These are phyloP conservation scores for Leistus spinibarbis DNA, from an alignment of 2,888 invertebrate species.

Conservation along the genomic window DNA sequence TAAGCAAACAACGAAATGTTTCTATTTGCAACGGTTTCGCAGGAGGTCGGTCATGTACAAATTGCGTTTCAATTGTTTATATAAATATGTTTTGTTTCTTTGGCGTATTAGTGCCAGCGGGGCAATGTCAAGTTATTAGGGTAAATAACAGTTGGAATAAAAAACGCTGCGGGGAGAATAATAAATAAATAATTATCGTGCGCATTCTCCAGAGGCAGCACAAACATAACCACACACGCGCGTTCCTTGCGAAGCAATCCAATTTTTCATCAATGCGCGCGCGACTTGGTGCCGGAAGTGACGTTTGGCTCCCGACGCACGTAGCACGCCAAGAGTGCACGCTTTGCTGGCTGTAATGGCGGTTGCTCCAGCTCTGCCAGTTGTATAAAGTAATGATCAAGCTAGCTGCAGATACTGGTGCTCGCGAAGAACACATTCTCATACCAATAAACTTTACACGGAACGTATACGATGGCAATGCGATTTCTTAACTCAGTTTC, in stretches of 20 bases:
- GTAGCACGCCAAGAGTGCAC: constrained; percentile 12
- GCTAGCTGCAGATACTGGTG: background rate
- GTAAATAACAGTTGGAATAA: background rate
- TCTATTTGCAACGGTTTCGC: background rate
- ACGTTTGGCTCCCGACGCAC: constrained; percentile 23
- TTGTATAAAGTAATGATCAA: constrained; percentile 3
- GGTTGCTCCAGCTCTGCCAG: background rate
- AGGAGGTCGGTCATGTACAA: background rate
- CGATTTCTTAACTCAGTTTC: background rate
- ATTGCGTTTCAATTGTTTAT: background rate
- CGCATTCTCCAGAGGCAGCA: background rate
- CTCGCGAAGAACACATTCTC: background rate
- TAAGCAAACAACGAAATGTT: background rate
- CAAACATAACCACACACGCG: no score
- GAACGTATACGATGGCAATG: background rate
- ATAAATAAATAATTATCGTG: constrained; percentile 25
- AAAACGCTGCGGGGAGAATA: background rate
- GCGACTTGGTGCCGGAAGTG: background rate
- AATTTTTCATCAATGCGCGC: constrained; percentile 30
- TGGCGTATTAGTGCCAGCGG: background rate
- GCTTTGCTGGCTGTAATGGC: constrained; percentile 21
- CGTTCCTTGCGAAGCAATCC: constrained; percentile 12
- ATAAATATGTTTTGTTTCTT: background rate
- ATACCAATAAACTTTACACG: background rate
- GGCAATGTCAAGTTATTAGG: background rate